A percentile compares a stretch with the other conserved stretches of the same genome.
Evolutionary conservation across 2,113 vertebrate species (phyloP).

Genomic region (Erythrocercus mccallii): DNA sequence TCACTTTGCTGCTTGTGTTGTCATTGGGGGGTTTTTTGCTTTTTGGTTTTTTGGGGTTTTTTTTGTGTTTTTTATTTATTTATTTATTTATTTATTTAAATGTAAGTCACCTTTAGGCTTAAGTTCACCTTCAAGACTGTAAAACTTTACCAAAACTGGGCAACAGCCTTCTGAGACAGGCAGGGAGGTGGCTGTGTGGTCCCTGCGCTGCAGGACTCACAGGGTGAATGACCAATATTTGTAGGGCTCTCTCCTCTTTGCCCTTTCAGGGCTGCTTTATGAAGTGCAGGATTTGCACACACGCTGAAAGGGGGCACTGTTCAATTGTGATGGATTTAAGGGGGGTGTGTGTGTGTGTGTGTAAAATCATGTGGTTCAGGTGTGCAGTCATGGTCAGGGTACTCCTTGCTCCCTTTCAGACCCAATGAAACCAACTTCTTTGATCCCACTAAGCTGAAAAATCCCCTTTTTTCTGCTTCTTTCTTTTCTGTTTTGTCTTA

Average conservation of each 20-base stretch:
- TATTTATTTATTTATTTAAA: neutral
- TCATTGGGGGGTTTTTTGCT: neutral
- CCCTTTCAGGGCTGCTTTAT: neutral
- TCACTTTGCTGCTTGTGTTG: neutral
- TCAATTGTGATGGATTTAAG: neutral
- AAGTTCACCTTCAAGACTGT: neutral
- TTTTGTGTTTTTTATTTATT: too few relatives aligned
- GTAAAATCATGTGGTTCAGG: neutral
- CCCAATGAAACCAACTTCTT: neutral
- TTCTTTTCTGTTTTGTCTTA: neutral
- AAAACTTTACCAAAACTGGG: neutral
- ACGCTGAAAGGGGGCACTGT: fast-evolving
- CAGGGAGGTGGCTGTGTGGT: neutral
- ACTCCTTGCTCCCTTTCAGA: neutral
- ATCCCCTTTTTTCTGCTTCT: neutral
- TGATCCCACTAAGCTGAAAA: neutral
- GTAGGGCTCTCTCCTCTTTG: neutral
- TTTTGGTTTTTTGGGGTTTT: neutral
- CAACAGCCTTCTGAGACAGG: neutral
- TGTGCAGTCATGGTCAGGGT: neutral
- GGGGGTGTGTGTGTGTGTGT: fast-evolving
- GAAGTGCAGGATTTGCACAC: neutral
- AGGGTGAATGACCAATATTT: neutral
- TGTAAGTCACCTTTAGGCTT: neutral
- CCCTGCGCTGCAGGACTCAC: neutral